Percentiles rank a stretch among this genome's conserved stretches.
Evolutionary conservation across 2,888 invertebrate genomes (phyloP).

Genomic region (Ophion ventricosus): DNA sequence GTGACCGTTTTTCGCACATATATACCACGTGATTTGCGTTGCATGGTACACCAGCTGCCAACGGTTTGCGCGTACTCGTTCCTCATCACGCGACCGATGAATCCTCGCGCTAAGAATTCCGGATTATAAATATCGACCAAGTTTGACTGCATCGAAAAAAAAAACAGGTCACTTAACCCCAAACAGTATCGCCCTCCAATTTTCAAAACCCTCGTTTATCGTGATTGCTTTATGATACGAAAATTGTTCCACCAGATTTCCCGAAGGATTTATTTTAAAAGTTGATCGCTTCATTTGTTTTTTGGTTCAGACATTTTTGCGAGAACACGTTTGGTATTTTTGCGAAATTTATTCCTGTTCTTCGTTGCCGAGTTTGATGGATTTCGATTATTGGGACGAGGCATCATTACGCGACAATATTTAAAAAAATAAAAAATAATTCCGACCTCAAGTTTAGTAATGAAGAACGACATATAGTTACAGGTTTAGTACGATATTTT

Average conservation of each 20-base stretch:
- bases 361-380: not conserved
- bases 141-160: not conserved
- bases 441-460: not conserved
- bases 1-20: not conserved
- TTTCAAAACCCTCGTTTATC: too few relatives aligned
- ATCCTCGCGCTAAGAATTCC: not conserved
- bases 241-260: too few relatives aligned
- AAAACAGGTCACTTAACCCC: not conserved
- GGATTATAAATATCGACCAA: not conserved
- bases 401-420: too few relatives aligned
- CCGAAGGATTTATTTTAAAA: too few relatives aligned
- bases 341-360: not conserved
- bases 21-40: conserved; percentile 24
- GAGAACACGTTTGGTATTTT: too few relatives aligned
- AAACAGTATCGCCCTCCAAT: too few relatives aligned
- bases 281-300: too few relatives aligned
- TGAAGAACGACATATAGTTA: not conserved
- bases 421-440: not conserved
- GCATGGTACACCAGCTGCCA: conserved; percentile 40
- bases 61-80: conserved; percentile 6
- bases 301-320: too few relatives aligned
- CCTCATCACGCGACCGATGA: conserved; percentile 12
- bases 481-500: not conserved
- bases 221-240: too few relatives aligned
- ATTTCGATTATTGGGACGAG: not conserved